A percentile compares a stretch with the other conserved stretches of the same genome.
These are phyloP conservation scores for Percopsis transmontana DNA, from an alignment of 2,113 vertebrate genomes.

Conservation along the genomic window DNA sequence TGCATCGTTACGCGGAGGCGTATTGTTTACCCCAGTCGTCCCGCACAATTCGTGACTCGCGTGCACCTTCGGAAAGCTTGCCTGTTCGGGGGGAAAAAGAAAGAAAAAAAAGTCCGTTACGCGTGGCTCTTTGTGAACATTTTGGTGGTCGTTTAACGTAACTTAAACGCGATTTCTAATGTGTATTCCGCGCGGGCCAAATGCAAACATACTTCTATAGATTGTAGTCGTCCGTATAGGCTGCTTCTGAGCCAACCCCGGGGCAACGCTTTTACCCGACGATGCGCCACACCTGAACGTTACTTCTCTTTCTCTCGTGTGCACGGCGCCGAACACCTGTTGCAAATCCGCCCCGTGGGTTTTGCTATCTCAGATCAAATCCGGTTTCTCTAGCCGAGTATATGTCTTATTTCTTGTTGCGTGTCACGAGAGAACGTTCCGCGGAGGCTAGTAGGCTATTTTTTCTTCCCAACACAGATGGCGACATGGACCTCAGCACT, in stretches of 20 bases:
- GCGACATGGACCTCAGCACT: constrained; percentile 72
- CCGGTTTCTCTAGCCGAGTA: background rate
- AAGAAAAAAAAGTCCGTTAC: too few species aligned
- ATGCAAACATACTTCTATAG: too few species aligned
- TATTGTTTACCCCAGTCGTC: constrained; percentile 30
- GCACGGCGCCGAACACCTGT: constrained; percentile 41
- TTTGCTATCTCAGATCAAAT: background rate
- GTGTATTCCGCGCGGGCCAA: too few species aligned
- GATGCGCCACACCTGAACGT: constrained; percentile 11
- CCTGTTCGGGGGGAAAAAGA: background rate
- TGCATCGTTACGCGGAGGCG: constrained; percentile 21
- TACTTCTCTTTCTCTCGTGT: background rate
- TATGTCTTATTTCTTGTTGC: background rate
- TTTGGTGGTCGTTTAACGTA: background rate
- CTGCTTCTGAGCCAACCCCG: too few species aligned
- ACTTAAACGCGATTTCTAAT: background rate
- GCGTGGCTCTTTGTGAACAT: background rate
- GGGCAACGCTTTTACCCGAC: background rate
- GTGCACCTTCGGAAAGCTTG: too few species aligned
- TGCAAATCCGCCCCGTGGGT: background rate
- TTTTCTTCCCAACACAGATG: constrained; percentile 64
- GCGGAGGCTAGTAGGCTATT: constrained; percentile 35
- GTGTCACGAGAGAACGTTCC: background rate
- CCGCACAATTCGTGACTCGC: background rate
- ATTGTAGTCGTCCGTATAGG: too few species aligned